These are phyloP conservation scores for Pteropus alecto DNA, from an alignment of 2,113 vertebrate species.

Conservation along the genomic window DNA sequence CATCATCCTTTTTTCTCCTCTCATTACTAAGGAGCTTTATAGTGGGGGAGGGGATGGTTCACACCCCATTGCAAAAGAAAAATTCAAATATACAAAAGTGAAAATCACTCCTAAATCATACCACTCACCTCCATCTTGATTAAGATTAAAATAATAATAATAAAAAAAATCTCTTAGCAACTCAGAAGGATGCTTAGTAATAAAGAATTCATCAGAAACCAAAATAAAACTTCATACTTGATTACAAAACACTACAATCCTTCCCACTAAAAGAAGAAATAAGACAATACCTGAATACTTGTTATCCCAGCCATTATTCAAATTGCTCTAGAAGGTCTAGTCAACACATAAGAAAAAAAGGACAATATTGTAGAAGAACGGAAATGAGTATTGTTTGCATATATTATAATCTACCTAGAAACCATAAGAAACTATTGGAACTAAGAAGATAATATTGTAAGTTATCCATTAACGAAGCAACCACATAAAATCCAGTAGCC, in stretches of 20 bases:
- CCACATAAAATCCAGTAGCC: background rate
- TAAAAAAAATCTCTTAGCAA: background rate
- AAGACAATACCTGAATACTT: constrained; percentile 1
- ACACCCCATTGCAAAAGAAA: background rate
- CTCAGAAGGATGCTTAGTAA: constrained; percentile 20
- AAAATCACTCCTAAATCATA: background rate
- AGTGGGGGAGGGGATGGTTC: background rate
- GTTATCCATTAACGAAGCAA: background rate
- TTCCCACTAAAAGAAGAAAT: constrained; percentile 35
- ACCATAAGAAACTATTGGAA: background rate
- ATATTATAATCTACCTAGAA: background rate
- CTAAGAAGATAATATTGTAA: background rate
- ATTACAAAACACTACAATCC: constrained; percentile 9
- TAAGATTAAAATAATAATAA: background rate
- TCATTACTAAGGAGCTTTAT: constrained; percentile 37
- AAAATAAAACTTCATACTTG: constrained; percentile 45
- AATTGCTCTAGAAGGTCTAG: background rate
- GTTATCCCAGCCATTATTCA: background rate
- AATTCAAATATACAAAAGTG: constrained; percentile 15
- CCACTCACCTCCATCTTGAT: constrained; percentile 4
- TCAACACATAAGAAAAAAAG: background rate
- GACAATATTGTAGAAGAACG: background rate
- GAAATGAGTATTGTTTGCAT: background rate
- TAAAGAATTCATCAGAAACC: background rate
- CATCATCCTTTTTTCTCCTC: constrained; percentile 10